Evolutionary conservation across 2,113 vertebrate species (phyloP).

Genomic region (Muscicapa adusta): DNA sequence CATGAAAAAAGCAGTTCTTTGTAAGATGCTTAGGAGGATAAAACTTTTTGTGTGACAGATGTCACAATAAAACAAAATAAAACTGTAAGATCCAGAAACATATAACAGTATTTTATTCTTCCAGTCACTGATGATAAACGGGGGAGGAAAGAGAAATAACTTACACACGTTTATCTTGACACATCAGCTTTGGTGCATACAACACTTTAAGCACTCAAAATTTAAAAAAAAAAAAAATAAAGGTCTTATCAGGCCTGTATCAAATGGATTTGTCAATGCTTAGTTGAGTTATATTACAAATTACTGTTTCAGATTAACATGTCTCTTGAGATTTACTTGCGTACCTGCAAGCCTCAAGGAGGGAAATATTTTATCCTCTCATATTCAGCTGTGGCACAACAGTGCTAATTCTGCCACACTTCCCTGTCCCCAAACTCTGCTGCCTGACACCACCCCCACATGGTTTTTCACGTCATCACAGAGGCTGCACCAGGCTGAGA

Average conservation of each 20-base stretch:
- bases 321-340: slow-evolving; percentile 14
- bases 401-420: neutral
- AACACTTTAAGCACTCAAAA: neutral
- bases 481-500: neutral
- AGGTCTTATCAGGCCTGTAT: neutral
- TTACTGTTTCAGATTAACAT: slow-evolving; percentile 28
- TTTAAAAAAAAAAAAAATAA: neutral
- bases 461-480: rapidly evolving
- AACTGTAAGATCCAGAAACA: slow-evolving; percentile 3
- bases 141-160: slow-evolving; percentile 28
- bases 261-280: slow-evolving; percentile 51
- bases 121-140: neutral
- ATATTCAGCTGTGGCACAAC: neutral
- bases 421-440: neutral
- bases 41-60: slow-evolving; percentile 40
- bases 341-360: neutral
- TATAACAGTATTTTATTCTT: neutral
- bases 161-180: slow-evolving; percentile 22
- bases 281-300: slow-evolving; percentile 20
- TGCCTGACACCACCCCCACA: neutral
- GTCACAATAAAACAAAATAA: slow-evolving; percentile 50
- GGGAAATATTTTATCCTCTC: neutral
- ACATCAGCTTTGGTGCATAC: neutral
- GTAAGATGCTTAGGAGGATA: slow-evolving; percentile 33
- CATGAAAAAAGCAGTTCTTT: slow-evolving; percentile 10